Evolutionary conservation across 2,888 invertebrate species (phyloP).

Genomic region (Chironomus tentans): DNA sequence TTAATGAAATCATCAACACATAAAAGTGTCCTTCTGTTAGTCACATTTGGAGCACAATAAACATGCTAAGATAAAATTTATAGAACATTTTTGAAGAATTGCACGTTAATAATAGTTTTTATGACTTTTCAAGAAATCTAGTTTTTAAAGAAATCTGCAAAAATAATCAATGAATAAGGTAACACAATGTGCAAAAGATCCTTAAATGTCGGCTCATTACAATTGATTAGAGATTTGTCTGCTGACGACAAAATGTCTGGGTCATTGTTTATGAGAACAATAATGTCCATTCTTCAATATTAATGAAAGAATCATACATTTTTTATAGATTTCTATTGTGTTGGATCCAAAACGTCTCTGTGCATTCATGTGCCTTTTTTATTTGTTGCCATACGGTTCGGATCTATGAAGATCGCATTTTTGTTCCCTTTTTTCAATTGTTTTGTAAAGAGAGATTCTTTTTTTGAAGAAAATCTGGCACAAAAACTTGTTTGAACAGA

Average conservation of each 20-base stretch:
- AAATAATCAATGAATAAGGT: too few relatives aligned
- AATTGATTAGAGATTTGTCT: background rate
- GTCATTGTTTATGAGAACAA: background rate
- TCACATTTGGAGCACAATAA: too few relatives aligned
- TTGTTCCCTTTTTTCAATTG: background rate
- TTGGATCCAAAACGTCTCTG: background rate
- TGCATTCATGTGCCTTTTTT: background rate
- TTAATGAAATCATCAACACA: too few relatives aligned
- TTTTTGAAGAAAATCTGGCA: too few relatives aligned
- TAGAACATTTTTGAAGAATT: too few relatives aligned
- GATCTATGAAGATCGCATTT: background rate
- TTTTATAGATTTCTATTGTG: background rate
- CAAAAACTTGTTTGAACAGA: too few relatives aligned
- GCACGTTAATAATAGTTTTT: too few relatives aligned
- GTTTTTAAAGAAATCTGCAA: too few relatives aligned
- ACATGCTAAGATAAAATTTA: too few relatives aligned
- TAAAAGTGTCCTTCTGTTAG: too few relatives aligned
- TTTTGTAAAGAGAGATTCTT: background rate
- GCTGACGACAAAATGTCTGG: slow-evolving; percentile 17
- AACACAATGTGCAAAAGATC: too few relatives aligned
- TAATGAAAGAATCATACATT: background rate
- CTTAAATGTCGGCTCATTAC: background rate
- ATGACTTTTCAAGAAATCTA: too few relatives aligned
- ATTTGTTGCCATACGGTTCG: background rate
- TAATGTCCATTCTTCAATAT: background rate